A percentile compares a stretch with the other conserved stretches of the same genome.
These are phyloP conservation scores for Corythornis madagascariensis DNA, from an alignment of 2,113 vertebrate genomes.

Conservation along the genomic window DNA sequence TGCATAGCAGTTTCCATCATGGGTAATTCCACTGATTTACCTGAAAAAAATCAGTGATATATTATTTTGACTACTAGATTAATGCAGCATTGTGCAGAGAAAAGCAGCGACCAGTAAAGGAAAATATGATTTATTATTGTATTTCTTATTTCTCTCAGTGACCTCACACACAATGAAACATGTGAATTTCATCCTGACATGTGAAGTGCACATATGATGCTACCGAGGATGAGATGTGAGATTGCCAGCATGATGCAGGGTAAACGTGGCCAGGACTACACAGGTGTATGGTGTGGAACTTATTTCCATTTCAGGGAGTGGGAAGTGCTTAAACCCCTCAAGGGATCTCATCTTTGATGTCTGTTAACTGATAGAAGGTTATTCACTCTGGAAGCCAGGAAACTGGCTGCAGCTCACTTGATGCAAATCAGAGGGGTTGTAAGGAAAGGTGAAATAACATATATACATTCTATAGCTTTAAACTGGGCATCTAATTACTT, in stretches of 20 bases:
- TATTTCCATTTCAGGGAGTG: neutral
- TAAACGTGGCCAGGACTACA: neutral
- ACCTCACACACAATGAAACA: neutral
- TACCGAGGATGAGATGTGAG: neutral
- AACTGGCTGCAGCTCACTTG: neutral
- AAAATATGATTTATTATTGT: neutral
- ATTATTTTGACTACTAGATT: neutral
- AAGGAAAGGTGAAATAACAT: neutral
- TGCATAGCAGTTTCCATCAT: neutral
- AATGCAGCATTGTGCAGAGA: neutral
- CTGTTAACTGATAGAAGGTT: neutral
- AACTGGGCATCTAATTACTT: neutral
- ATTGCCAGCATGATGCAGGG: neutral
- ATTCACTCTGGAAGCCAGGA: neutral
- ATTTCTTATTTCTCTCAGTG: neutral
- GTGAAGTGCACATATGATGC: neutral
- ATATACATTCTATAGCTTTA: neutral
- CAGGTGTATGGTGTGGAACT: neutral
- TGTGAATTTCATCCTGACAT: accelerated
- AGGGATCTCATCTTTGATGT: neutral
- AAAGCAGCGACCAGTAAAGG: neutral
- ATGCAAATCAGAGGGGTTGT: neutral
- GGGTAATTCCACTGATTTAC: neutral
- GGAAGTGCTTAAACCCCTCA: neutral
- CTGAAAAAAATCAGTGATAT: neutral